Conservation (phyloP, 2,888 invertebrate genomes). For the Parasteatoda lunata region DNA sequence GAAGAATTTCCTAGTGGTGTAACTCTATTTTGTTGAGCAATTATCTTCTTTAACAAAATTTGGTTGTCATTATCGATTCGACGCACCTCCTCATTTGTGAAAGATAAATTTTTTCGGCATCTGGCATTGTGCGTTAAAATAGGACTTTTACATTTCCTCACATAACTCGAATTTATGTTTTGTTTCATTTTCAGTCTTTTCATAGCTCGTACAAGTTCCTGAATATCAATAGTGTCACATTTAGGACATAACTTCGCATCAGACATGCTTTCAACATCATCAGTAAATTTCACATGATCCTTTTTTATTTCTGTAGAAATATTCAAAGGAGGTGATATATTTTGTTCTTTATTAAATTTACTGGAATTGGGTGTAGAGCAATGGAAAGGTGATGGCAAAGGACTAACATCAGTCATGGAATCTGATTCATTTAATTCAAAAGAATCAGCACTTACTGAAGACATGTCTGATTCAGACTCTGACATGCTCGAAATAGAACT, state of each 20-base stretch:
- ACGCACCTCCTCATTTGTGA: constrained; percentile 75
- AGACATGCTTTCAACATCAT: constrained; percentile 10
- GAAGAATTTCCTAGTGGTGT: constrained; percentile 7
- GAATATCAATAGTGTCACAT: constrained; percentile 49
- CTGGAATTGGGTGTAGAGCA: constrained; percentile 35
- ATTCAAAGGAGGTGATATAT: neutral
- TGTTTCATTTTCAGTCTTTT: constrained; percentile 61
- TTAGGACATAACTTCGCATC: constrained; percentile 27
- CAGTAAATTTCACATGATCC: constrained; percentile 63
- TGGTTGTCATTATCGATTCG: constrained; percentile 76
- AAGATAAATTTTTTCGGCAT: constrained; percentile 74
- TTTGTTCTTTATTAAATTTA: neutral
- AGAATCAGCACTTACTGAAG: constrained; percentile 64
- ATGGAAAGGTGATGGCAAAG: constrained; percentile 55
- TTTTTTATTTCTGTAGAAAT: constrained; percentile 18
- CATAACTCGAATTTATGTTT: constrained; percentile 25
- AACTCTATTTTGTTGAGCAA: constrained; percentile 71
- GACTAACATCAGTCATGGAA: constrained; percentile 67
- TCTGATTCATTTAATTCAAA: constrained; percentile 56
- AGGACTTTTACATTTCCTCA: constrained; percentile 38
- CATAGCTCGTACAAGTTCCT: constrained; percentile 58
- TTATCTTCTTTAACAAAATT: constrained; percentile 75
- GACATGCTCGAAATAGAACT: constrained; percentile 52
- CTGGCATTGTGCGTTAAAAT: constrained; percentile 47
- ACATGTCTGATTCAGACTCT: constrained; percentile 40